phyloP scores from a whole-genome alignment of 2,888 invertebrate species.

The Acanthacorydalis orientalis region DNA sequence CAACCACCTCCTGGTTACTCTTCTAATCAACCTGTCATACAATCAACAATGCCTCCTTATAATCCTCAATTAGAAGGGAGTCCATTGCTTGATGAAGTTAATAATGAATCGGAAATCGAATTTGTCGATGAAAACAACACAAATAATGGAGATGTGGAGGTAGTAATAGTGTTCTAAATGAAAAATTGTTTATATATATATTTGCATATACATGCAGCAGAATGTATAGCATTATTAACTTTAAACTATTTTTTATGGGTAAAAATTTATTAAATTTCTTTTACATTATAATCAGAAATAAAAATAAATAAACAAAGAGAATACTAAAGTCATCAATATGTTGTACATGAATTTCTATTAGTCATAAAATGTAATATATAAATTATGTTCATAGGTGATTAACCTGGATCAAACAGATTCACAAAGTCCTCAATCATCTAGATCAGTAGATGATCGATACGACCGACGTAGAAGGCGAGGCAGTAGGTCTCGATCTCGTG shows the following conservation, averaged over 20 bases:
- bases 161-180: slow-evolving; percentile 2
- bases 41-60: slow-evolving; percentile 13
- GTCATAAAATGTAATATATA: too few species aligned
- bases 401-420: slow-evolving; percentile 38
- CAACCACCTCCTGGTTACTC: slow-evolving; percentile 38
- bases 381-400: slow-evolving; percentile 17
- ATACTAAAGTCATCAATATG: background rate
- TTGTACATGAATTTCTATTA: too few species aligned
- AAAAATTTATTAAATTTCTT: too few species aligned
- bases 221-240: too few species aligned
- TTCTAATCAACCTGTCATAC: slow-evolving; percentile 20
- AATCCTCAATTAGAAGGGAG: slow-evolving; percentile 12
- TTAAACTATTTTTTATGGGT: too few species aligned
- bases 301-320: background rate
- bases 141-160: slow-evolving; percentile 20
- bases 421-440: slow-evolving; percentile 22
- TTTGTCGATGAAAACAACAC: slow-evolving; percentile 33
- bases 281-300: too few species aligned
- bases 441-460: slow-evolving; percentile 16
- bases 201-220: too few species aligned
- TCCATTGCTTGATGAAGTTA: slow-evolving; percentile 23
- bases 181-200: background rate
- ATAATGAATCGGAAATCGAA: slow-evolving; percentile 47
- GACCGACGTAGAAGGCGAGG: slow-evolving; percentile 26
- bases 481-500: slow-evolving; percentile 26